Conservation (phyloP, 2,797 vertebrate genomes). For the Etheostoma nigrum region DNA sequence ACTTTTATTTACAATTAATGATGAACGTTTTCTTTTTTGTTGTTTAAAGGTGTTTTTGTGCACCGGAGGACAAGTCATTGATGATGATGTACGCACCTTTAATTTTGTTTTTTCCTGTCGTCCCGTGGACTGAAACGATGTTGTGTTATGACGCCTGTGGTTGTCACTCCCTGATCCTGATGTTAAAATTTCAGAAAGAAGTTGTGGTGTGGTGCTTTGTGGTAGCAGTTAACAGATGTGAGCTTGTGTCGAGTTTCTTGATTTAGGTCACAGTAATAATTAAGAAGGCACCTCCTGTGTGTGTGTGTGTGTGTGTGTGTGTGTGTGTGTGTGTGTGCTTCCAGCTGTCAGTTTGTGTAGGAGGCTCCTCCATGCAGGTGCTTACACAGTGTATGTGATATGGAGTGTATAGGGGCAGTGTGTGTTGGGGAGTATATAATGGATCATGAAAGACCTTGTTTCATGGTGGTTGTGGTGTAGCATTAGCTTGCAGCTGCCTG, state of each 20-base stretch:
- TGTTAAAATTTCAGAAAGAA: slow-evolving; percentile 10
- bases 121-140: slow-evolving; percentile 22
- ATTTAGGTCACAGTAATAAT: slow-evolving; percentile 56
- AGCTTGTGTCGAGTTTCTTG: slow-evolving; percentile 52
- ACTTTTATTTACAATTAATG: background rate
- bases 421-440: slow-evolving; percentile 37
- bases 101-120: background rate
- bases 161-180: background rate
- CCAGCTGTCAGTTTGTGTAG: slow-evolving; percentile 35
- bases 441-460: slow-evolving; percentile 35
- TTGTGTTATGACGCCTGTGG: slow-evolving; percentile 24
- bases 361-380: slow-evolving; percentile 57
- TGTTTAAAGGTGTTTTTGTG: slow-evolving; percentile 79
- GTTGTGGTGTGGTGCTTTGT: slow-evolving; percentile 7
- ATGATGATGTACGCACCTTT: slow-evolving; percentile 58
- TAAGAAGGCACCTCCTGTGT: slow-evolving; percentile 22
- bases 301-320: slow-evolving; percentile 25
- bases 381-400: slow-evolving; percentile 20
- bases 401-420: slow-evolving; percentile 53
- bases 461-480: slow-evolving; percentile 50
- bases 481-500: slow-evolving; percentile 44
- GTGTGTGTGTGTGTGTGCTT: slow-evolving; percentile 28
- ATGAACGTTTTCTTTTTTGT: slow-evolving; percentile 27
- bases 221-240: slow-evolving; percentile 19
- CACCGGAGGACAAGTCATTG: slow-evolving; percentile 81